Base-by-base conservation (phyloP, 2,888 invertebrate species). In the Deladenus siricidicola region DNA sequence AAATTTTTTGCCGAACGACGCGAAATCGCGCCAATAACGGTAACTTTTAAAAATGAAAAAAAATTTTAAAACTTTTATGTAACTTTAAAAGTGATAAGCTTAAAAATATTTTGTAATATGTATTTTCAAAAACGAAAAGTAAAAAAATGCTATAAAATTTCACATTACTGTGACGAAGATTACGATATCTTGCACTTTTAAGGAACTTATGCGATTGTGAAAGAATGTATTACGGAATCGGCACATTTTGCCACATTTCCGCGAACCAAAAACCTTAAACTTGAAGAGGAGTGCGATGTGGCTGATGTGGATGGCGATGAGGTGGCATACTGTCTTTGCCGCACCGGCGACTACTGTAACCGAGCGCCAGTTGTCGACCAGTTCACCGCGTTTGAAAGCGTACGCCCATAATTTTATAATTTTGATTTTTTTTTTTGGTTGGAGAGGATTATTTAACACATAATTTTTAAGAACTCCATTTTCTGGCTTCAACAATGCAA, bases 171-270 rank as follows among this genome's bases (percentile, higher is more conserved):
- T 29, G 51, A 14, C 10, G 28, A 24, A 10, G 26, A 29, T 51
- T n/a, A 51, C 10, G 17, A 23, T 28, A n/a, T 19, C 23, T 53
- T 8, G 17, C 53, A 17, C 14, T 55, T 61, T 70, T 24, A 60
- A 76, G 76, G 66, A 21, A 69, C 72, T 4, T 76, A 68, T 66
- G 70, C 72, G n/a, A 60, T 76, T 14, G 64, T 70, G 66, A 76
- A 76, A 56, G 76, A 76, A 53, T 76, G 76, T 60, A 72, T 76
- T 23, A 67, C 71, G 28, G 76, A 74, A 58, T 54, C 55, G 21
- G 72, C 72, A 39, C 75, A 75, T 64, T 70, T 71, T 61, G 62
- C 47, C 24, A 68, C 58, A 4, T 75, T 71, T 54, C 73, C 73
- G 3, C 39, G 14, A 34, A 58, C 64, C 28, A 74, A 74, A 49